Conservation (phyloP, 2,888 invertebrate species). For the Phalera bucephala region DNA sequence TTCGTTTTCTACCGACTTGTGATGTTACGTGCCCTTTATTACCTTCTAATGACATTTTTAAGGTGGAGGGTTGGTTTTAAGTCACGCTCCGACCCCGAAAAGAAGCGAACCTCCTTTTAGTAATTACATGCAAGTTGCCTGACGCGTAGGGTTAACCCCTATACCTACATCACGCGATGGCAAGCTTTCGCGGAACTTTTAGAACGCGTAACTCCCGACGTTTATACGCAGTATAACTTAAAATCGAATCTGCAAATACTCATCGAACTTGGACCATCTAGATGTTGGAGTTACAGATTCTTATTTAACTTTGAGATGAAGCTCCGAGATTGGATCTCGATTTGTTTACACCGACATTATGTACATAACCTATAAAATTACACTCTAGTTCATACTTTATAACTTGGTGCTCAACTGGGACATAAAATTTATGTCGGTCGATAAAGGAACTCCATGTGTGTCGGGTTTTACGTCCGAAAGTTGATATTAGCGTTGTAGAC, state of each 20-base stretch:
- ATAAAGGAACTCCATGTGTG: constrained; percentile 35
- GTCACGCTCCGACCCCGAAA: constrained; percentile 67
- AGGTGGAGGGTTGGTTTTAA: constrained; percentile 52
- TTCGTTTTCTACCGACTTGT: constrained; percentile 47
- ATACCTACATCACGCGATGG: constrained; percentile 61
- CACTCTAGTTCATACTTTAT: constrained; percentile 24
- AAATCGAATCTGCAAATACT: constrained; percentile 43
- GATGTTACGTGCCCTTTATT: constrained; percentile 60
- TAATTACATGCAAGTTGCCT: constrained; percentile 73
- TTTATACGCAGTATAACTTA: constrained; percentile 16
- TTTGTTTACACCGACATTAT: constrained; percentile 26
- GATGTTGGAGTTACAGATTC: constrained; percentile 27
- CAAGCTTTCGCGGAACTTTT: constrained; percentile 44
- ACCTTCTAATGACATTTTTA: constrained; percentile 53
- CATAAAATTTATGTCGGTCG: constrained; percentile 27
- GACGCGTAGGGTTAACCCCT: constrained; percentile 53
- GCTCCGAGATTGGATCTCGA: constrained; percentile 24
- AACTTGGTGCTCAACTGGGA: constrained; percentile 12
- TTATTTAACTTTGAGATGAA: constrained; percentile 51
- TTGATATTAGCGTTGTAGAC: constrained; percentile 28
- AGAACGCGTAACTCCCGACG: constrained; percentile 20
- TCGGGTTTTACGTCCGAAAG: constrained; percentile 34
- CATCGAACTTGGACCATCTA: constrained; percentile 38
- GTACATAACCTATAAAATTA: constrained; percentile 25
- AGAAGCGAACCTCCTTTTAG: constrained; percentile 66